Base-by-base conservation (phyloP, 2,888 invertebrate species). In the Hedychridium roseum region DNA sequence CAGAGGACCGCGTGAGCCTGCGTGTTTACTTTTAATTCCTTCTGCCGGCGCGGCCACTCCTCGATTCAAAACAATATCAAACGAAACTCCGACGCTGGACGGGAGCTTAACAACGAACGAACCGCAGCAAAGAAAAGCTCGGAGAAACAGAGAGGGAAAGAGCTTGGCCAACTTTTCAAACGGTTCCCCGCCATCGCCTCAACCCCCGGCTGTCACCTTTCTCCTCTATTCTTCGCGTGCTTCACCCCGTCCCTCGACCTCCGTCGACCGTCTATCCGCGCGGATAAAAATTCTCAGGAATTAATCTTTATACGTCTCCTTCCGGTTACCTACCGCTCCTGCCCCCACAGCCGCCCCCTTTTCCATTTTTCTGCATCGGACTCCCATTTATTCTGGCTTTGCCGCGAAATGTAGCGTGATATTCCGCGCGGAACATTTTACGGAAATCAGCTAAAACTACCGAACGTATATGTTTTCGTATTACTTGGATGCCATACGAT, bases 11-110 rank as follows among this genome's bases (percentile, higher is more conserved):
- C 70, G 72, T 68, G 70, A 71, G 69, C 64, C 66, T 64, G 66
- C 69, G 65, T 73, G 71, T 73, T 73, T 73, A 73, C 73, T 73
- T 73, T 73, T 71, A 72, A 73, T 73, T 73, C 66, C 66, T 64
- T 55, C 54, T 50, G 50, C 55, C 39, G 46, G 54, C 43, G 50
- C 36, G 18, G 58, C 54, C 68, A 63, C 63, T 64, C 45, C 62
- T 57, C 61, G 55, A 58, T 67, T 64, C 62, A 43, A 61, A 60
- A 55, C 60, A 54, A 57, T 63, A 64, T 66, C 64, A 60, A 68
- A 68, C 57, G 62, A 55, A 55, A 56, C 55, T 55, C 43, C 20
- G 42, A 46, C 37, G 31, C 28, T 4, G 30, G 42, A 32, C 32
- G 41, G 20, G 38, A 40, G 34, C 26, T 55, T 52, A 59, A 52